Conservation (phyloP, 2,888 invertebrate genomes). For the Luffia ferchaultella region DNA sequence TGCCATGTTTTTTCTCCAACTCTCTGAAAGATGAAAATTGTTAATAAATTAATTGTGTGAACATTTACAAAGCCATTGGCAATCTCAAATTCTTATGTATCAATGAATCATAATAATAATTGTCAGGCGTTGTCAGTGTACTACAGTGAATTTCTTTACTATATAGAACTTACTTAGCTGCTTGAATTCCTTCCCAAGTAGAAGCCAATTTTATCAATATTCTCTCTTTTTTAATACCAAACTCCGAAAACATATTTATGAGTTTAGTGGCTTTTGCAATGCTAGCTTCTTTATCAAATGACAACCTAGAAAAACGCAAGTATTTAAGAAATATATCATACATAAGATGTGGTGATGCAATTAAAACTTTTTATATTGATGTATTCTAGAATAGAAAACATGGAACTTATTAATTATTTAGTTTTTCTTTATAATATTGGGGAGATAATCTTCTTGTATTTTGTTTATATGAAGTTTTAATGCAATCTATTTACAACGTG, state of each 20-base stretch:
- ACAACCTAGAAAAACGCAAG: slow-evolving; percentile 81
- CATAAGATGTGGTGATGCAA: no score
- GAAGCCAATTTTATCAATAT: slow-evolving; percentile 97
- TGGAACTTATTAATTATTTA: no score
- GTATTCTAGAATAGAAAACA: no score
- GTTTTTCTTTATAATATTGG: no score
- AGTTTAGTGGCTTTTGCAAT: slow-evolving; percentile 88
- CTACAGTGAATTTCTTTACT: no score
- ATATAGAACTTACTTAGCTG: slow-evolving; percentile 81
- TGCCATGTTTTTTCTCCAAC: slow-evolving; percentile 88
- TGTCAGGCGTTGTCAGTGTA: no score
- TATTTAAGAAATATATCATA: no score
- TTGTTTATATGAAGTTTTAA: no score
- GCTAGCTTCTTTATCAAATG: slow-evolving; percentile 93
- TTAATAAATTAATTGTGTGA: not conserved
- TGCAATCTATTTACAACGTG: no score
- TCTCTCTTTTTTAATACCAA: slow-evolving; percentile 90
- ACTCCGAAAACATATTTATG: slow-evolving; percentile 88
- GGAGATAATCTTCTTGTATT: no score
- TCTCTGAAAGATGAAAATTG: slow-evolving; percentile 60
- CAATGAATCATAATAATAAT: not conserved
- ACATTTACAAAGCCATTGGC: not conserved
- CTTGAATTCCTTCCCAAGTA: slow-evolving; percentile 99
- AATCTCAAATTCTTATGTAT: not conserved
- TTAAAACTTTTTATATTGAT: no score